These are phyloP conservation scores for Parelbella ahira DNA, from an alignment of 2,888 invertebrate species.

Conservation along the genomic window DNA sequence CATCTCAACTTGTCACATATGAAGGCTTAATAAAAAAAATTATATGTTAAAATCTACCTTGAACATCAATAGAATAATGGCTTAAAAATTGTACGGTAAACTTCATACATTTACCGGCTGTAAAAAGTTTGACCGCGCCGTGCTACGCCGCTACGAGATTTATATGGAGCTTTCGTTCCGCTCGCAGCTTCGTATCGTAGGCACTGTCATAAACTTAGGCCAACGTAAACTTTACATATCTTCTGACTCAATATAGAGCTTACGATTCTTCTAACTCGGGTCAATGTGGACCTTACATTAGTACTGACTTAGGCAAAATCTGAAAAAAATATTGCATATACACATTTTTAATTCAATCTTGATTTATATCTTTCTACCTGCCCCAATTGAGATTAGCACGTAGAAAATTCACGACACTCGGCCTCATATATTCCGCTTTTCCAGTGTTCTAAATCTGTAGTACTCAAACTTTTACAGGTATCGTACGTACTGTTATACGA, in stretches of 20 bases:
- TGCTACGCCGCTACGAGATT: slow-evolving; percentile 9
- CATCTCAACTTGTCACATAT: no score
- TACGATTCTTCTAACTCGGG: no score
- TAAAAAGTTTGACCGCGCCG: slow-evolving; percentile 4
- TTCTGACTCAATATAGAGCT: no score
- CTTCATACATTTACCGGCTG: slow-evolving; percentile 3
- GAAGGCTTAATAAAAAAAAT: no score
- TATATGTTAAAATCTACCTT: no score
- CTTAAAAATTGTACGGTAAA: slow-evolving; percentile 31
- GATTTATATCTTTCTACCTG: background rate
- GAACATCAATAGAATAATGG: background rate
- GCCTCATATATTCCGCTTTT: slow-evolving; percentile 11
- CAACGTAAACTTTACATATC: background rate
- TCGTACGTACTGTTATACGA: no score
- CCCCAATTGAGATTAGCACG: slow-evolving; percentile 5
- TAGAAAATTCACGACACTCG: slow-evolving; percentile 14
- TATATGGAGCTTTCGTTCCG: slow-evolving; percentile 16
- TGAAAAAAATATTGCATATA: no score
- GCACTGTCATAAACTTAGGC: slow-evolving; percentile 4
- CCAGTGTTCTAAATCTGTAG: background rate
- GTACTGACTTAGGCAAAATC: no score
- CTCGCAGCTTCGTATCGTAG: slow-evolving; percentile 2
- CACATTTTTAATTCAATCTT: no score
- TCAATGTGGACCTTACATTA: no score
- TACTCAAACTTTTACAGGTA: slow-evolving; percentile 1